phyloP scores from a whole-genome alignment of 2,888 invertebrate genomes.

The Macrostomum cliftonense region DNA sequence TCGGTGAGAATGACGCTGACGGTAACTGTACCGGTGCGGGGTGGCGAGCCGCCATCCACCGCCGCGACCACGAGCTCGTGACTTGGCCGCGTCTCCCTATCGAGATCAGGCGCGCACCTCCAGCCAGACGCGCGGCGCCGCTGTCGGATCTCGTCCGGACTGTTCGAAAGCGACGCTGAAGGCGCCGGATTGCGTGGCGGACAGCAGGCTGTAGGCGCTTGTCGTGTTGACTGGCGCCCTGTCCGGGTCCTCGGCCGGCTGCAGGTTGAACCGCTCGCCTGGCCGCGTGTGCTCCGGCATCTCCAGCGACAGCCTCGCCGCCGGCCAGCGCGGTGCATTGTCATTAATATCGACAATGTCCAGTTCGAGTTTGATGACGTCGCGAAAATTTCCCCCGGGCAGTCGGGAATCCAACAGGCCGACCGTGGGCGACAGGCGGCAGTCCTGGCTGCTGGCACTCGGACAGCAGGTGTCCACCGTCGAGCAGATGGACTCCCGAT shows the following conservation, averaged over 20 bases:
- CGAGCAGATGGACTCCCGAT: constrained; percentile 4
- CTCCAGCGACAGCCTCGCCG: constrained; percentile 2
- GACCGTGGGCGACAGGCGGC: neutral
- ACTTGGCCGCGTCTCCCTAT: constrained; percentile 1
- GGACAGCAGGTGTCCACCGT: neutral
- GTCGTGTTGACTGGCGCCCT: constrained; percentile 8
- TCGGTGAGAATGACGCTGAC: constrained; percentile 8
- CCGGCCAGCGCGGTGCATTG: constrained; percentile 6
- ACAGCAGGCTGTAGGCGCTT: neutral
- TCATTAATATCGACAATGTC: constrained; percentile 8
- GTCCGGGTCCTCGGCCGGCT: constrained; percentile 6
- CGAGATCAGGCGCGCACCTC: constrained; percentile 2
- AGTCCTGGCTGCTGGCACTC: neutral
- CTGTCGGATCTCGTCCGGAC: no score
- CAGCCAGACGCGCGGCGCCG: neutral
- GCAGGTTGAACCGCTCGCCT: constrained; percentile 2
- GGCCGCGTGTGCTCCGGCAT: constrained; percentile 10
- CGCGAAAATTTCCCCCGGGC: neutral
- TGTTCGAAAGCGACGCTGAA: constrained; percentile 1
- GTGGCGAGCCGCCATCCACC: constrained; percentile 5
- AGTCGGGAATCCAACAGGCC: neutral
- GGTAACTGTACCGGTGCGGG: constrained; percentile 5
- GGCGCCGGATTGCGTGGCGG: neutral
- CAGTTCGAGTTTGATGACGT: neutral
- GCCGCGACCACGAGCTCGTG: constrained; percentile 4